Percentiles rank a stretch among this genome's conserved stretches.
Evolutionary conservation across 1,140 invertebrate species (phyloP).

Genomic region (Mycetomoellerius zeteki): DNA sequence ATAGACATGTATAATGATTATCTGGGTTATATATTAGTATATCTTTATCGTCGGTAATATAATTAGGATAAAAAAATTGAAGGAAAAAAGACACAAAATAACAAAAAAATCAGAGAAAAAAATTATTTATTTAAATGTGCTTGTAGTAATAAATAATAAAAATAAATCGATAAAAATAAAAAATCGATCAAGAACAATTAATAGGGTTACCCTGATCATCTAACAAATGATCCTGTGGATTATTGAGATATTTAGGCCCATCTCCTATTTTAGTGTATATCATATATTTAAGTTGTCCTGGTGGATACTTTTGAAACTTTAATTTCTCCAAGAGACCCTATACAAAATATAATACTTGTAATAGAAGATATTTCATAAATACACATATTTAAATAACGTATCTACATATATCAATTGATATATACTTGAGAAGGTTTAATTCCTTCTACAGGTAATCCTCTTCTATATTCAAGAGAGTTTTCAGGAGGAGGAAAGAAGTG

Average conservation of each 20-base stretch:
- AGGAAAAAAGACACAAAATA: not conserved
- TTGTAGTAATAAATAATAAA: slow-evolving; percentile 31
- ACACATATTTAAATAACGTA: not conserved
- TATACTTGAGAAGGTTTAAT: slow-evolving; percentile 78
- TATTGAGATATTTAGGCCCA: slow-evolving; percentile 88
- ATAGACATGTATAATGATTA: no score
- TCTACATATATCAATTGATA: not conserved
- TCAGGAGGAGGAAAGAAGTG: slow-evolving; percentile 90
- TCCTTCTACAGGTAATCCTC: slow-evolving; percentile 86
- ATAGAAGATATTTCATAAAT: not conserved
- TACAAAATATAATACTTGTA: slow-evolving; percentile 65
- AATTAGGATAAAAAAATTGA: not conserved
- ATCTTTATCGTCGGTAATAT: no score
- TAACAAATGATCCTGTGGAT: slow-evolving; percentile 88
- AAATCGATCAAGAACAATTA: slow-evolving; percentile 46
- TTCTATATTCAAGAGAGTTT: slow-evolving; percentile 87
- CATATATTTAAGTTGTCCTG: slow-evolving; percentile 92
- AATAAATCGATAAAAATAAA: not conserved
- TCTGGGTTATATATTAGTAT: no score
- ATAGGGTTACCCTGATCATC: slow-evolving; percentile 77
- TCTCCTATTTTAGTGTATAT: slow-evolving; percentile 93
- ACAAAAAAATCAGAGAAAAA: not conserved
- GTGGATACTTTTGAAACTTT: slow-evolving; percentile 83
- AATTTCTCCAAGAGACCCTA: slow-evolving; percentile 85
- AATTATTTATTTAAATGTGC: not conserved